phyloP scores from a whole-genome alignment of 2,113 vertebrate species.

The Raphicerus campestris region DNA sequence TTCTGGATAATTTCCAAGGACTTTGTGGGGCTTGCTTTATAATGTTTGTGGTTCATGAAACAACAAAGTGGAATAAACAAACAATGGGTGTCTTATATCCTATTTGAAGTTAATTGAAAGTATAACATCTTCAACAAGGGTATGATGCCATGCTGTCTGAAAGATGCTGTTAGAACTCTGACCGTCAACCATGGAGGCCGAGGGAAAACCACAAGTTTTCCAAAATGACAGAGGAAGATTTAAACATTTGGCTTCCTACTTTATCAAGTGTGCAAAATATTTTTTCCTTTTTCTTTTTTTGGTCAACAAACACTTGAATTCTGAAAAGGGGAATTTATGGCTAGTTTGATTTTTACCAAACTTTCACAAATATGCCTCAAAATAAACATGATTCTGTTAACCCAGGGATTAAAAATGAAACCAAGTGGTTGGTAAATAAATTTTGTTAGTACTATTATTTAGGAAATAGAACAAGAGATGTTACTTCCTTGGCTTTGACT shows the following conservation, averaged over 20 bases:
- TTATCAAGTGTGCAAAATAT: background rate
- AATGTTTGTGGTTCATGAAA: slow-evolving; percentile 75
- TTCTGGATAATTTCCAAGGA: slow-evolving; percentile 75
- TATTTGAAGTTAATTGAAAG: slow-evolving; percentile 72
- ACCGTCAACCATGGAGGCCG: background rate
- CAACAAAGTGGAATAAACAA: slow-evolving; percentile 78
- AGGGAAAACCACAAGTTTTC: slow-evolving; percentile 43
- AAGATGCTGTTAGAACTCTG: slow-evolving; percentile 23
- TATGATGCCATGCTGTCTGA: background rate
- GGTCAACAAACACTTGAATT: slow-evolving; percentile 39
- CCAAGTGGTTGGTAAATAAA: background rate
- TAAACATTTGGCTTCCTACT: slow-evolving; percentile 24
- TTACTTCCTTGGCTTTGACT: background rate
- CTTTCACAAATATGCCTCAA: slow-evolving; percentile 25
- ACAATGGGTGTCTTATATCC: slow-evolving; percentile 70
- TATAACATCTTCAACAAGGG: slow-evolving; percentile 41
- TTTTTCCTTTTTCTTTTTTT: background rate
- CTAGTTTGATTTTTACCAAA: slow-evolving; percentile 28
- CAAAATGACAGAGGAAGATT: slow-evolving; percentile 20
- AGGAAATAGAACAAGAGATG: background rate
- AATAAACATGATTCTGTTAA: background rate
- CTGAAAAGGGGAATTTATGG: background rate
- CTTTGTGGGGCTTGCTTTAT: slow-evolving; percentile 76
- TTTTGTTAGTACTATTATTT: slow-evolving; percentile 40
- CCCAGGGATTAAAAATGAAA: slow-evolving; percentile 47